Evolutionary conservation across 2,888 invertebrate genomes (phyloP).

Genomic region (Leucania comma): DNA sequence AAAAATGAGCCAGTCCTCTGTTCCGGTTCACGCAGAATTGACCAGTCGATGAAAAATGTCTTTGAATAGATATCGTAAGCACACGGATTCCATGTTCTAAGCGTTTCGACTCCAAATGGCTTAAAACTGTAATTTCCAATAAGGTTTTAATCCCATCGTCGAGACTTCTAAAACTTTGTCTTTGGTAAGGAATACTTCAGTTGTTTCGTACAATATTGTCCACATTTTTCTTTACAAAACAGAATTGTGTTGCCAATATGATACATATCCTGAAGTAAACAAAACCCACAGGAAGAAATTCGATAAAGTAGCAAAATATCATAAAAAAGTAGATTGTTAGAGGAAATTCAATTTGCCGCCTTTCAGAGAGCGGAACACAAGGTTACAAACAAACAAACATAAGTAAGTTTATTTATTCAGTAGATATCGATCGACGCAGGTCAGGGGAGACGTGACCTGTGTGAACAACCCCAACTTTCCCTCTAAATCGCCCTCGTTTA

Average conservation of each 20-base stretch:
- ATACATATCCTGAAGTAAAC: conserved; percentile 23
- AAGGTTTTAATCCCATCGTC: no score
- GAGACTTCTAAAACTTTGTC: no score
- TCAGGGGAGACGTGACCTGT: conserved; percentile 68
- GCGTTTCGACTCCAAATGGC: no score
- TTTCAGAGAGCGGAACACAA: conserved; percentile 41
- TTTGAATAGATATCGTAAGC: no score
- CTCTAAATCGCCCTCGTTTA: conserved; percentile 56
- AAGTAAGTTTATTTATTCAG: conserved; percentile 73
- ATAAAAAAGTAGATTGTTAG: conserved; percentile 50
- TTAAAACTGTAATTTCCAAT: no score
- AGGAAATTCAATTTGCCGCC: conserved; percentile 58
- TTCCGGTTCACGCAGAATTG: no score
- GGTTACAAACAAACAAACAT: conserved; percentile 64
- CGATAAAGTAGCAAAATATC: conserved; percentile 51
- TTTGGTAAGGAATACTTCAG: no score
- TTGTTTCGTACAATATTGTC: not conserved
- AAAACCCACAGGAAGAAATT: conserved; percentile 33
- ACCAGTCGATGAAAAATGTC: no score
- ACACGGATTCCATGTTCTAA: no score
- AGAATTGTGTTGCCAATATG: not conserved
- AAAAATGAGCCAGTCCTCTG: no score
- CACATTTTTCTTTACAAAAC: not conserved
- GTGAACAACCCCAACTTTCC: conserved; percentile 57
- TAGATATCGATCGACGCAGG: conserved; percentile 69